Base-by-base conservation (phyloP, 2,888 invertebrate species). In the Diarsia brunnea region DNA sequence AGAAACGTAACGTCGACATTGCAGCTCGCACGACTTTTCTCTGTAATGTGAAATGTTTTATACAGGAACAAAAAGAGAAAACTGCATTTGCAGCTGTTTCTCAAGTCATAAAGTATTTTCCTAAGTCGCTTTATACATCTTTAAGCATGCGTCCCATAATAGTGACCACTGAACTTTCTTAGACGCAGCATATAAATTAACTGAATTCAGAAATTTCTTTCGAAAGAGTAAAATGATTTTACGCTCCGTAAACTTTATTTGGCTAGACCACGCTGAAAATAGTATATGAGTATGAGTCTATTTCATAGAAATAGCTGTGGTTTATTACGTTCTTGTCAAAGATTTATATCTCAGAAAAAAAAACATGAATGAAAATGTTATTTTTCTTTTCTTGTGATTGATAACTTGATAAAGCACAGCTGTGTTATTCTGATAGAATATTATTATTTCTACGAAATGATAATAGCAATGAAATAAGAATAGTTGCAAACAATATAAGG, bases 11-110 rank as follows among this genome's bases (percentile, higher is more conserved):
- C 47, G 68, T 24, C 66, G 66, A 78, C 75, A 53, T 65, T 47
- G 75, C 51, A 67, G 27, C 53, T 66, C 19, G 58, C 68, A 67
- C 64, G 55, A 79, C 45, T 69, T 69, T 79, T 51, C 64, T 73
- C 61, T 69, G 43, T 61, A 67, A 65, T 84, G 58, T 27, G 61
- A 80, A 81, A 63, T 69, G 84, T 81, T 80, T 58, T 31, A 69
- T 63, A 70, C 38, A 55, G 67, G 66, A 80, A 80, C 65, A 66
- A 75, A 60, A 84, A 68, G 61, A 68, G 21, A 63, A 58, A 67
- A 70, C 53, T 74, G 74, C 69, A 47, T 61, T 74, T 63, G 38
- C 85, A 70, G 70, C 53, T 75, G 69, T 55, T 84, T 8, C 38
- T 8, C 38, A 38, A 38, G 8, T 38, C 8, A 38, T 8, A n/a